Base-by-base conservation (phyloP, 2,888 invertebrate species). In the Tipula confusa region DNA sequence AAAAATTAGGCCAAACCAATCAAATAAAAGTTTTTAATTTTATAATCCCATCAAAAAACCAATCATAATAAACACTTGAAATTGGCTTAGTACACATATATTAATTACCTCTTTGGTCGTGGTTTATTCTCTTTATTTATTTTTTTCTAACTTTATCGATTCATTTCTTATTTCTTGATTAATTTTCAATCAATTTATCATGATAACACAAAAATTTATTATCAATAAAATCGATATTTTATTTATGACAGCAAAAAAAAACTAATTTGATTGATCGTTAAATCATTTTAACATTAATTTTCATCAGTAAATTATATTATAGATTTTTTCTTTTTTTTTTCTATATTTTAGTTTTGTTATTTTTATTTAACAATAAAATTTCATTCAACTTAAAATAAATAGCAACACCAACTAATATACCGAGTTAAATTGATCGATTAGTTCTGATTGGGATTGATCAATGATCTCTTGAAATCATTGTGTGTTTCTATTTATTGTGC, bases 141-240 rank as follows among this genome's bases (percentile, higher is more conserved):
- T 64, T 18, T 64, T 64, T 18, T 9, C 64, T 24, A 64, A 64
- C 24, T 64, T 64, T 64, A 64, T 64, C 24, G 64, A 64, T 64
- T 64, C 64, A 24, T 24, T 64, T 64, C 64, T 64, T 64, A 24
- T 64, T 64, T 64, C 64, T 64, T 64, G 64, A 64, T 64, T 64
- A 64, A 64, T 64, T 64, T 24, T 18, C 64, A 64, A 24, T 64
- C 64, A 24, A 64, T 64, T 64, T 64, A 64, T 64, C 64, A 64
- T 64, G 64, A 64, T 64, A 64, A 64, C 64, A 64, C 64, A 64
- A 64, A 64, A 64, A 64, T 64, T 64, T 64, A 64, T 64, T 64
- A 64, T 64, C 64, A 64, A 64, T 64, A 64, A 64, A 64, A 64
- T 64, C 64, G 64, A 64, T 64, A 64, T 64, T 64, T 64, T 64